Conservation (phyloP, 2,797 vertebrate genomes). For the Hydrolagus colliei region DNA sequence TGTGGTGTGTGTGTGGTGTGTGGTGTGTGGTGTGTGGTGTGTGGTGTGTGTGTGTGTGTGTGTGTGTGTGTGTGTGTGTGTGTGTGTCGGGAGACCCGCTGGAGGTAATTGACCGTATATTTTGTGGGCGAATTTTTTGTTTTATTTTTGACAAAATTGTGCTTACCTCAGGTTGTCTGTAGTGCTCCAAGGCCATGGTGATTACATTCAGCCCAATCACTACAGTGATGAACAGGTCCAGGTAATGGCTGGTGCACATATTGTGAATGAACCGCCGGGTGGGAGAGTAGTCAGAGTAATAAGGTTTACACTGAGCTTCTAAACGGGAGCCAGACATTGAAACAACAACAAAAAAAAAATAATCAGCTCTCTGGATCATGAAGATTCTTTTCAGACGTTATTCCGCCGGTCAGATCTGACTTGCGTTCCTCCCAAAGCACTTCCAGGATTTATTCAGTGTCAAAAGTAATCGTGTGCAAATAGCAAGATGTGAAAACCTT, state of each 20-base stretch:
- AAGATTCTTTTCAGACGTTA: not conserved
- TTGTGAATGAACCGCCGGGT: slow-evolving; percentile 89
- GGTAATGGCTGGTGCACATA: slow-evolving; percentile 93
- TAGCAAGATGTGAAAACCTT: too few relatives aligned
- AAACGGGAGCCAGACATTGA: slow-evolving; percentile 44
- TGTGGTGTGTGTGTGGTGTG: too few relatives aligned
- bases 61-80: too few relatives aligned
- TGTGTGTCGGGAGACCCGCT: too few relatives aligned
- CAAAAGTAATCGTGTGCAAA: not conserved
- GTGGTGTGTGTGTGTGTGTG: too few relatives aligned
- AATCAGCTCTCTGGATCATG: not conserved
- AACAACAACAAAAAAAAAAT: not conserved
- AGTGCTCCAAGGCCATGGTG: slow-evolving; percentile 99
- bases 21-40: too few relatives aligned
- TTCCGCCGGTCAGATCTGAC: not conserved
- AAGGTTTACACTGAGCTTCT: slow-evolving; percentile 98
- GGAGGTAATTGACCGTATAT: too few relatives aligned
- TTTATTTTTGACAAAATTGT: not conserved
- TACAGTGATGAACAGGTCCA: slow-evolving; percentile 96
- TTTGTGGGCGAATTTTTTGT: too few relatives aligned
- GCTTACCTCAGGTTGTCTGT: slow-evolving; percentile 85
- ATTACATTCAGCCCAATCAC: slow-evolving; percentile 95
- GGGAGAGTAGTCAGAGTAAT: slow-evolving; percentile 94
- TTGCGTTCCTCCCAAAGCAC: not conserved
- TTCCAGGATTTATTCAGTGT: slow-evolving; percentile 22